Conservation (phyloP, 2,113 vertebrate genomes). For the Tringa solitaria region DNA sequence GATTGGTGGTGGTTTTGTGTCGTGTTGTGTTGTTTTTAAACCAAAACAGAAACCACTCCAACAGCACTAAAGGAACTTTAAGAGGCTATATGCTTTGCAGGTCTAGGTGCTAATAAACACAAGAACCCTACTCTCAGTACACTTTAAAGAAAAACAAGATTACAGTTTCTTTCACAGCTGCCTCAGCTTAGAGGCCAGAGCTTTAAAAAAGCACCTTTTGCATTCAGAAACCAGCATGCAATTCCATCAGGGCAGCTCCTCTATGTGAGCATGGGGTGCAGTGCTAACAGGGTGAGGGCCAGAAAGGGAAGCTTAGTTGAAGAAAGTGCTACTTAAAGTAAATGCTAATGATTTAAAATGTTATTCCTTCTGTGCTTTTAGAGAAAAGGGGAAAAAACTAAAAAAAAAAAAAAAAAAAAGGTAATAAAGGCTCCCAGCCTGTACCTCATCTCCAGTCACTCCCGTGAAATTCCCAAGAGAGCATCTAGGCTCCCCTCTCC, state of each 20-base stretch:
- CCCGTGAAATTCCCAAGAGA: conserved; percentile 69
- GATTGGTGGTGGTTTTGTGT: neutral
- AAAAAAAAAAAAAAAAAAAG: neutral
- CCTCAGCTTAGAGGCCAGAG: conserved; percentile 2
- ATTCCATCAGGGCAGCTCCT: conserved; percentile 30
- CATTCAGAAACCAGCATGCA: neutral
- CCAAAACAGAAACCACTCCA: neutral
- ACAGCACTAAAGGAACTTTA: neutral
- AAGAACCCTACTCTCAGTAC: neutral
- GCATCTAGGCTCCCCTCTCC: conserved; percentile 68
- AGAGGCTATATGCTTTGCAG: neutral
- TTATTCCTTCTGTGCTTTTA: conserved; percentile 80
- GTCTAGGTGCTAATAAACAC: conserved; percentile 16
- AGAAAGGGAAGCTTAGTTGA: conserved; percentile 52
- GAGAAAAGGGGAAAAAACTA: neutral
- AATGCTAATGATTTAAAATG: conserved; percentile 80
- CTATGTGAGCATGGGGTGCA: neutral
- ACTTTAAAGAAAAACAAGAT: conserved; percentile 20
- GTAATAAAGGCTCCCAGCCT: conserved; percentile 76
- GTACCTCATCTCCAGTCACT: conserved; percentile 81
- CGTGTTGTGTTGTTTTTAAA: neutral
- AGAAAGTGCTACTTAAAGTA: conserved; percentile 75
- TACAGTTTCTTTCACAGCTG: neutral
- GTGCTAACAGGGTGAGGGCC: conserved; percentile 25
- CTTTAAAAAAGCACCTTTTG: conserved; percentile 40